Conservation (phyloP, 2,888 invertebrate genomes). For the Drosophila bunnanda region DNA sequence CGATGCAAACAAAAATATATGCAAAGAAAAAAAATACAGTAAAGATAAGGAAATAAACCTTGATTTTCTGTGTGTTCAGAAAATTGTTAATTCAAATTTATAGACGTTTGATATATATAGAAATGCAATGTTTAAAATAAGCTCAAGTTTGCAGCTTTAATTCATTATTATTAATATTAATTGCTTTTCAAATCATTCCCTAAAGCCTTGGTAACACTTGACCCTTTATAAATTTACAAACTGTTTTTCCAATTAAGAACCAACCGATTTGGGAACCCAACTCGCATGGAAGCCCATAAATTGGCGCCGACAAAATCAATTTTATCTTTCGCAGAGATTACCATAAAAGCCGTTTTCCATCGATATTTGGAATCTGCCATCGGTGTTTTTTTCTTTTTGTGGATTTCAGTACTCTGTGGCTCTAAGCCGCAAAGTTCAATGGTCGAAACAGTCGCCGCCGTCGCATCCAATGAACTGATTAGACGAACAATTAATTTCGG, state of each 20-base stretch:
- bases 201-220: conserved; percentile 8
- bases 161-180: background rate
- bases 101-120: background rate
- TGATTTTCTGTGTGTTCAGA: background rate
- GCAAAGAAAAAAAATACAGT: background rate
- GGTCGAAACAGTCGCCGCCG: conserved; percentile 39
- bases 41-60: background rate
- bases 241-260: conserved; percentile 26
- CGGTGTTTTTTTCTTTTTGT: background rate
- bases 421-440: conserved; percentile 38
- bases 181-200: background rate
- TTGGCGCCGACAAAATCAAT: conserved; percentile 16
- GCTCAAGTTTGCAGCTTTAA: background rate
- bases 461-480: conserved; percentile 77
- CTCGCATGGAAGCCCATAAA: background rate
- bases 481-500: conserved; percentile 75
- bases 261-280: conserved; percentile 11
- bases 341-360: conserved; percentile 32
- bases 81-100: background rate
- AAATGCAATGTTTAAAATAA: background rate
- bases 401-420: conserved; percentile 1
- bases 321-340: conserved; percentile 28
- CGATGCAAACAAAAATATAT: background rate
- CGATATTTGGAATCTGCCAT: conserved; percentile 27
- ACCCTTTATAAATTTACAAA: conserved; percentile 32